These are phyloP conservation scores for Spermophilus dauricus DNA, from an alignment of 2,113 vertebrate genomes.

Conservation along the genomic window DNA sequence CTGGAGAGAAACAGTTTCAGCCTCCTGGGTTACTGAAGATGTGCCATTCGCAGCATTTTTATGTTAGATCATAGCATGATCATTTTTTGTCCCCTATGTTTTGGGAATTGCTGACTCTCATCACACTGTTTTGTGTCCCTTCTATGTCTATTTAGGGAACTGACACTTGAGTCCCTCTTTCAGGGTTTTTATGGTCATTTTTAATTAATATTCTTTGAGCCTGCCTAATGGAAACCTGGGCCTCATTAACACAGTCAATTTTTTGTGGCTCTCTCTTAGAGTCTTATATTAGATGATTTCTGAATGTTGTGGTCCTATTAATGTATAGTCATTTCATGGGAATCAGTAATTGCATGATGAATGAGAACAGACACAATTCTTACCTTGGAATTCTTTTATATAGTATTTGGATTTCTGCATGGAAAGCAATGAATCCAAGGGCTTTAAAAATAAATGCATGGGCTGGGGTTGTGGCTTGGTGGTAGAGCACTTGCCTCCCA, in stretches of 20 bases:
- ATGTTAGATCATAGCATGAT: background rate
- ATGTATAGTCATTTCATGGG: constrained; percentile 51
- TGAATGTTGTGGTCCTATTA: background rate
- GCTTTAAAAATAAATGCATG: background rate
- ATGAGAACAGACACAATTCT: background rate
- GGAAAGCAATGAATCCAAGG: background rate
- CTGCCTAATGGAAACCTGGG: constrained; percentile 14
- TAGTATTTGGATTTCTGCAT: constrained; percentile 11
- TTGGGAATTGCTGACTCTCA: background rate
- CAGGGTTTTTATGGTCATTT: constrained; percentile 55
- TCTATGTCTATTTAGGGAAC: constrained; percentile 46
- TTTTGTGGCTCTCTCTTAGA: background rate
- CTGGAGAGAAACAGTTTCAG: constrained; percentile 59
- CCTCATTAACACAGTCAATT: constrained; percentile 29
- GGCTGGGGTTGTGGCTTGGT: too few relatives aligned
- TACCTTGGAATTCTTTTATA: background rate
- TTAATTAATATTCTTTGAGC: constrained; percentile 24
- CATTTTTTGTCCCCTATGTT: background rate
- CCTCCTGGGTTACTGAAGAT: constrained; percentile 27
- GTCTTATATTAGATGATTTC: background rate
- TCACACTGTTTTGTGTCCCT: constrained; percentile 16
- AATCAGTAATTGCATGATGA: constrained; percentile 9
- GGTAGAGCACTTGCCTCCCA: too few relatives aligned
- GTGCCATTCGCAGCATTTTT: constrained; percentile 38
- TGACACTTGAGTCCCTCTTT: constrained; percentile 24